Percentiles rank a stretch among this genome's conserved stretches.
phyloP scores from a whole-genome alignment of 37 sponge, comb jelly and placozoan species.

The Trichoplax adhaerens region DNA sequence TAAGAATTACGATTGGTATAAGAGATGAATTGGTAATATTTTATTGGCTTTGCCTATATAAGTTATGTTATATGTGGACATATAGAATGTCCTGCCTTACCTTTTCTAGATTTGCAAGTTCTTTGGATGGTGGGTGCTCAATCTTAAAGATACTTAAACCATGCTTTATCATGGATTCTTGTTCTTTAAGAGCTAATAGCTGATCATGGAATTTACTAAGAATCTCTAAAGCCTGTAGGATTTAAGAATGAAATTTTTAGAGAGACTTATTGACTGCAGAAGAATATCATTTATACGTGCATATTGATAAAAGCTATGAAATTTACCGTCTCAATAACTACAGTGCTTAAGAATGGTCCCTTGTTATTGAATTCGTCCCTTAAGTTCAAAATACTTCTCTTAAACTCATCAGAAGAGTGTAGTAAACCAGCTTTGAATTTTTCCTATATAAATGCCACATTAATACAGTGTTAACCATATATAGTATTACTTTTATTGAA shows the following conservation, averaged over 20 bases:
- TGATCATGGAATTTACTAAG: conserved; percentile 41
- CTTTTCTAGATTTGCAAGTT: conserved; percentile 62
- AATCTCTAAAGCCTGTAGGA: conserved; percentile 54
- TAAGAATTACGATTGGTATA: neutral
- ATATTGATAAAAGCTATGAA: neutral
- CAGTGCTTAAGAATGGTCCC: conserved; percentile 74
- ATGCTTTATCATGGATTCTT: conserved; percentile 53
- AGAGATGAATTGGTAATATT: neutral
- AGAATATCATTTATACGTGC: neutral
- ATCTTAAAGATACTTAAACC: conserved; percentile 97
- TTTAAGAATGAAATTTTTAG: neutral
- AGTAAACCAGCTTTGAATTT: conserved; percentile 84
- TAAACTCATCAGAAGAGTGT: conserved; percentile 92
- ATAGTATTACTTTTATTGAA: neutral
- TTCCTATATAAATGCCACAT: conserved; percentile 32
- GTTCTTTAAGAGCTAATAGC: conserved; percentile 44
- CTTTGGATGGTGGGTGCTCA: conserved; percentile 87
- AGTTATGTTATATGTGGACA: neutral
- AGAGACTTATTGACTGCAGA: neutral
- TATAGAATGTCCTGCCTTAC: conserved; percentile 11
- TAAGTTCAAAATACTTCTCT: conserved; percentile 60
- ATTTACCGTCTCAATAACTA: conserved; percentile 20
- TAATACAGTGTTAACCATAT: neutral
- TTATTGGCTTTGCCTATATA: neutral
- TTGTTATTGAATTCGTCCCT: conserved; percentile 70